Evolutionary conservation across 2,888 invertebrate species (phyloP).

Genomic region (Lypha dubia): DNA sequence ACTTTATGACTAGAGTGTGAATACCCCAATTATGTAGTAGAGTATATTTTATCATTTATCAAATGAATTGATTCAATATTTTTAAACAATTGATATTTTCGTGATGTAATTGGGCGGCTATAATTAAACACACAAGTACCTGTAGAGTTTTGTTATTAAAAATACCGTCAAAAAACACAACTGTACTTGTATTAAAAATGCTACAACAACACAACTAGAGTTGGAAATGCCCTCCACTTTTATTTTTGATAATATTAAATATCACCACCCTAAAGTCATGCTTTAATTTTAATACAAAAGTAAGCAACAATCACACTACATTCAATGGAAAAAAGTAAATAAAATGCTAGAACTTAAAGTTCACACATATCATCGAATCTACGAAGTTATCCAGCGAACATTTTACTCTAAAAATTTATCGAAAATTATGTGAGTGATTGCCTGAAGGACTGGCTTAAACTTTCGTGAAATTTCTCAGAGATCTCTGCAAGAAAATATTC

Average conservation of each 20-base stretch:
- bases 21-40: too few relatives aligned
- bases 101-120: neutral
- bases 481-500: too few relatives aligned
- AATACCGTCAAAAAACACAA: conserved; percentile 21
- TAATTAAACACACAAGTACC: neutral
- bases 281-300: conserved; percentile 61
- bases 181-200: conserved; percentile 37
- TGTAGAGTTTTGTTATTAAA: neutral
- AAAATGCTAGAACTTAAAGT: conserved; percentile 17
- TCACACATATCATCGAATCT: neutral
- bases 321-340: conserved; percentile 54
- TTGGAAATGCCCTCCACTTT: conserved; percentile 43
- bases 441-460: too few relatives aligned
- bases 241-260: conserved; percentile 8
- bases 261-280: conserved; percentile 65
- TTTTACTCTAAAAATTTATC: too few relatives aligned
- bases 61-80: too few relatives aligned
- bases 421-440: too few relatives aligned
- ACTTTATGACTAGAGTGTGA: too few relatives aligned
- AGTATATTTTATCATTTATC: too few relatives aligned
- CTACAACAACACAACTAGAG: neutral
- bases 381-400: too few relatives aligned
- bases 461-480: too few relatives aligned
- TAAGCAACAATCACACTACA: conserved; percentile 44
- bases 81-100: too few relatives aligned